Evolutionary conservation across 2,888 invertebrate genomes (phyloP).

Genomic region (Proisotoma minuta): DNA sequence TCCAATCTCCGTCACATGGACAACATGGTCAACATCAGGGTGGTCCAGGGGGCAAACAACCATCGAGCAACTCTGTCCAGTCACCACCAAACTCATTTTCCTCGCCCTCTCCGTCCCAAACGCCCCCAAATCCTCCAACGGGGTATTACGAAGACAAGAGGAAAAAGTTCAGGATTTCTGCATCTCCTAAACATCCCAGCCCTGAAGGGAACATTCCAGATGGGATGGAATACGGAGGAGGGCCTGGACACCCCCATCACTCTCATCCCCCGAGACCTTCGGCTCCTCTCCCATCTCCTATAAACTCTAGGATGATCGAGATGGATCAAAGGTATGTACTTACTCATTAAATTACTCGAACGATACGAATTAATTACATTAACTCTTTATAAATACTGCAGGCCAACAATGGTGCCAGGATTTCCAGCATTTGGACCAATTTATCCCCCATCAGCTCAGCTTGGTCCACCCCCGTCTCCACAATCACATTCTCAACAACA

Average conservation of each 20-base stretch:
- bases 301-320: constrained; percentile 44
- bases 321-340: constrained; percentile 45
- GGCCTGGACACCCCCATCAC: constrained; percentile 16
- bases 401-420: constrained; percentile 43
- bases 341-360: background rate
- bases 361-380: background rate
- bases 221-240: constrained; percentile 41
- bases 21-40: constrained; percentile 32
- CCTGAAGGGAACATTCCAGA: constrained; percentile 47
- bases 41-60: constrained; percentile 36
- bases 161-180: constrained; percentile 46
- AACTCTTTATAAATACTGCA: constrained; percentile 14
- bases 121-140: constrained; percentile 44
- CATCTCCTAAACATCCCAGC: constrained; percentile 43
- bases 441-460: constrained; percentile 46
- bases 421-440: constrained; percentile 45
- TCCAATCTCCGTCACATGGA: constrained; percentile 39
- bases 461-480: constrained; percentile 57
- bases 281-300: constrained; percentile 46
- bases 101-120: constrained; percentile 52
- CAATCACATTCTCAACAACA: constrained; percentile 51
- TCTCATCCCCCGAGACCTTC: constrained; percentile 41
- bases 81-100: constrained; percentile 54
- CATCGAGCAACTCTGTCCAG: constrained; percentile 46
- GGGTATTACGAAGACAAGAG: constrained; percentile 38